Conservation (phyloP, 2,888 invertebrate genomes). For the Dendrolimus pini region DNA sequence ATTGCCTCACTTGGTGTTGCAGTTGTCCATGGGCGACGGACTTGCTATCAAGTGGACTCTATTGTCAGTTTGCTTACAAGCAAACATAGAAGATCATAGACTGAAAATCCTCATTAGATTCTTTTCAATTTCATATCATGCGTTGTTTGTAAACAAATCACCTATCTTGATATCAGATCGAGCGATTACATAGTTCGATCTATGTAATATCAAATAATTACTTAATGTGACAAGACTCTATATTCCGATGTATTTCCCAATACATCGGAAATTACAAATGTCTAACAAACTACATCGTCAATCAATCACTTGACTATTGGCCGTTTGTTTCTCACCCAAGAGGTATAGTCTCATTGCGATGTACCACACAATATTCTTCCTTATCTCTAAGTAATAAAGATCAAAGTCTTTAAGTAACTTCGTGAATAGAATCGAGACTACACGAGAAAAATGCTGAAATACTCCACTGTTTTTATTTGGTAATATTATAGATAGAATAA, state of each 20-base stretch:
- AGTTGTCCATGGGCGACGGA: too few species aligned
- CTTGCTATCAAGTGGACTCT: too few species aligned
- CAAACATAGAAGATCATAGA: too few species aligned
- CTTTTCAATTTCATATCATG: too few species aligned
- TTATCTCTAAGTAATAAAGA: neutral
- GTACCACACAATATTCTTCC: neutral
- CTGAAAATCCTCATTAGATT: too few species aligned
- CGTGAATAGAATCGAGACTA: neutral
- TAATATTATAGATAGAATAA: neutral
- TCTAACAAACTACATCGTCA: conserved; percentile 23
- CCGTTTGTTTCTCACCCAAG: neutral
- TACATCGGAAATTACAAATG: conserved; percentile 29
- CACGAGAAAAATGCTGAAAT: neutral
- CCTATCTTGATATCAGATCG: too few species aligned
- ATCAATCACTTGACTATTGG: conserved; percentile 24
- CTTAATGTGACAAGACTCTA: neutral
- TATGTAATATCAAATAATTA: too few species aligned
- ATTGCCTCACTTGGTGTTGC: too few species aligned
- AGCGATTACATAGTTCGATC: too few species aligned
- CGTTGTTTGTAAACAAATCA: too few species aligned
- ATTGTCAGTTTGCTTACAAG: too few species aligned
- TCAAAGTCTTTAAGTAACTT: neutral
- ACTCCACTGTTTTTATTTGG: neutral
- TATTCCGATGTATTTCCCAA: neutral
- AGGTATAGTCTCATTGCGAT: neutral